Conservation (phyloP, 2,888 invertebrate species). For the Rhaphigaster nebulosa region DNA sequence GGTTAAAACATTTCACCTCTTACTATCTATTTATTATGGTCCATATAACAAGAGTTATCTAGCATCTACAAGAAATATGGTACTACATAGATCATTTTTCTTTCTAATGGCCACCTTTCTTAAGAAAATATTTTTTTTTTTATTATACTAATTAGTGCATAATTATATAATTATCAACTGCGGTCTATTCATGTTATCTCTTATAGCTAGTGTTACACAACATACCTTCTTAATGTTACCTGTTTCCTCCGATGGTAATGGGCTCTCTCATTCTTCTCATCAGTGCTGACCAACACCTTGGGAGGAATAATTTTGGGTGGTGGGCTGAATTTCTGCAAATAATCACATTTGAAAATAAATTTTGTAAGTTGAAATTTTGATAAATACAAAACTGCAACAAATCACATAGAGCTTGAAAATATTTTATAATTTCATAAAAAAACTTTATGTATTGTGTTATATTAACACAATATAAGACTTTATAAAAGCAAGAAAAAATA, state of each 20-base stretch:
- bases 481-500: too few species aligned
- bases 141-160: neutral
- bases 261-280: slow-evolving; percentile 14
- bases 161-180: neutral
- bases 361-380: neutral
- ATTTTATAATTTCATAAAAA: neutral
- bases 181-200: neutral
- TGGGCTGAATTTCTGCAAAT: slow-evolving; percentile 59
- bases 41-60: neutral
- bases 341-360: neutral
- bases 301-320: slow-evolving; percentile 52
- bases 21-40: neutral
- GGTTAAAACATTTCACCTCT: neutral
- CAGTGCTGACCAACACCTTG: slow-evolving; percentile 41
- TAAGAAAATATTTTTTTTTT: neutral
- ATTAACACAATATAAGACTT: too few species aligned
- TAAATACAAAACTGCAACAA: neutral
- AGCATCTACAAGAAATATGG: neutral
- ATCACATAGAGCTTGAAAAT: neutral
- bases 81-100: neutral
- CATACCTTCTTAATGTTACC: slow-evolving; percentile 48
- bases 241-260: slow-evolving; percentile 51
- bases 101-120: neutral
- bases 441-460: too few species aligned
- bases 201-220: slow-evolving; percentile 48